phyloP scores from a whole-genome alignment of 2,113 vertebrate species.

The Menidia beryllina region DNA sequence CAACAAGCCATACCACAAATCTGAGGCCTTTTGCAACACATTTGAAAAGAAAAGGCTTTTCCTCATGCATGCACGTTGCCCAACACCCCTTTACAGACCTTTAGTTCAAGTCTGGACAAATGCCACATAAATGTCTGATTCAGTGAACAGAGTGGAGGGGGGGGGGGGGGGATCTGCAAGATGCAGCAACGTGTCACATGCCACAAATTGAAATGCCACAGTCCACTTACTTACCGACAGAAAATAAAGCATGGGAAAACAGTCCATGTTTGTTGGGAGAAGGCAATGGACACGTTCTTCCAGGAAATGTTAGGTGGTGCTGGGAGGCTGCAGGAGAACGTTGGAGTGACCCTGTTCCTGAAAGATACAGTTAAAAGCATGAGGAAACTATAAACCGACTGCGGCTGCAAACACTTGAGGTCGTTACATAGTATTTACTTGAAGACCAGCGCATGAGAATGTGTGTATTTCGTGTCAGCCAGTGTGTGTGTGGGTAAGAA shows the following conservation, averaged over 20 bases:
- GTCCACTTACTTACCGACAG: constrained; percentile 93
- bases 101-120: constrained; percentile 29
- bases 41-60: constrained; percentile 42
- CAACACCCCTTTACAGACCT: constrained; percentile 26
- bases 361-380: constrained; percentile 73
- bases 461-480: constrained; percentile 12
- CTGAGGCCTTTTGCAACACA: constrained; percentile 44
- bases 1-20: constrained; percentile 56
- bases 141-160: constrained; percentile 18
- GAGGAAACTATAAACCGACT: constrained; percentile 56
- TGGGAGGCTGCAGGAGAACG: constrained; percentile 82
- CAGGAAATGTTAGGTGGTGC: constrained; percentile 86
- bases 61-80: constrained; percentile 5
- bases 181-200: constrained; percentile 48
- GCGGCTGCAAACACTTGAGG: constrained; percentile 35
- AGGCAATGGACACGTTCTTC: constrained; percentile 87
- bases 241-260: constrained; percentile 98
- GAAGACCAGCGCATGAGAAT: constrained; percentile 13
- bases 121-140: constrained; percentile 34
- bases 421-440: constrained; percentile 31
- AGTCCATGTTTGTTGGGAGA: constrained; percentile 98
- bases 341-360: constrained; percentile 83
- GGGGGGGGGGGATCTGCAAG: neutral
- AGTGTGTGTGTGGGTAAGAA: constrained; percentile 9
- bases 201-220: constrained; percentile 58